These are phyloP conservation scores for Leucophenga montana DNA, from an alignment of 2,888 invertebrate genomes.

Conservation along the genomic window DNA sequence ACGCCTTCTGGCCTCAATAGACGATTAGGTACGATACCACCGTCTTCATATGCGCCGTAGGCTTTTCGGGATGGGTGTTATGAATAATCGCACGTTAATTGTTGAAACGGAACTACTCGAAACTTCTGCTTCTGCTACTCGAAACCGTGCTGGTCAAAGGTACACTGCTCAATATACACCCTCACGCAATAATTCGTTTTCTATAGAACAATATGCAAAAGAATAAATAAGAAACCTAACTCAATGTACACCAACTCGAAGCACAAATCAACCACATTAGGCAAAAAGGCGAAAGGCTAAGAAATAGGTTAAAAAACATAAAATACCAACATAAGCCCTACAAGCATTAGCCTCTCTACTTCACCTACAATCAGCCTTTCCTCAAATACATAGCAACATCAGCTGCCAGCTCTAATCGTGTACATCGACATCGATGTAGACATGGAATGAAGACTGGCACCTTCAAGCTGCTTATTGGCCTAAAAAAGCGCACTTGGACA, in stretches of 20 bases:
- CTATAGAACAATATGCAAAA: not conserved
- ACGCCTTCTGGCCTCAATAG: slow-evolving; percentile 12
- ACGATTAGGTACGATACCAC: not conserved
- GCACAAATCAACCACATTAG: not conserved
- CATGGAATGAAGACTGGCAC: slow-evolving; percentile 6
- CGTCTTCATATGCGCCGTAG: not conserved
- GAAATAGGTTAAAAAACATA: slow-evolving; percentile 54
- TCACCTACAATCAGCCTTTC: slow-evolving; percentile 46
- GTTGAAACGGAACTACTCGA: not conserved
- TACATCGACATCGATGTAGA: not conserved
- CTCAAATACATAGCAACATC: slow-evolving; percentile 44
- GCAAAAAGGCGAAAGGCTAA: slow-evolving; percentile 26
- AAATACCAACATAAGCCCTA: slow-evolving; percentile 29
- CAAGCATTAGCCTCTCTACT: slow-evolving; percentile 8
- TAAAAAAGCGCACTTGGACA: slow-evolving; percentile 30
- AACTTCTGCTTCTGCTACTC: not conserved
- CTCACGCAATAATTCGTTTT: not conserved
- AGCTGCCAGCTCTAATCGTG: not conserved
- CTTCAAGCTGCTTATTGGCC: slow-evolving; percentile 30
- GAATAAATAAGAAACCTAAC: not conserved
- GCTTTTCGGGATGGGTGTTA: slow-evolving; percentile 17
- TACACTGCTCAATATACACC: not conserved
- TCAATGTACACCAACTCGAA: not conserved
- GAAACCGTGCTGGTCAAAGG: slow-evolving; percentile 16
- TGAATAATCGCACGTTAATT: slow-evolving; percentile 19